Base-by-base conservation (phyloP, 2,888 invertebrate genomes). In the Pseudoips prasinana region DNA sequence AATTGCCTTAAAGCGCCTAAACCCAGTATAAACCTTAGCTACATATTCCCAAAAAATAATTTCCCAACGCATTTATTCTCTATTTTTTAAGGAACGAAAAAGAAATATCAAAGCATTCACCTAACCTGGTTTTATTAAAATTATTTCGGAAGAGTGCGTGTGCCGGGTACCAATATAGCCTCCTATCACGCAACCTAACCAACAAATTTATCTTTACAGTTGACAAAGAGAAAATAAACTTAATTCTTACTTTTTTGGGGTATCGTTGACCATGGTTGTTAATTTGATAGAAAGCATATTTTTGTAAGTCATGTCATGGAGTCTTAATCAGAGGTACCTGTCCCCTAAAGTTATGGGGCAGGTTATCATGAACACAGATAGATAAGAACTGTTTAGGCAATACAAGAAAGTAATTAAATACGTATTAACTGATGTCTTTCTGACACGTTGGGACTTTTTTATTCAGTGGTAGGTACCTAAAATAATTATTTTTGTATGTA, bases 131-230 rank as follows among this genome's bases (percentile, higher is more conserved):
- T 84, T 60, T 84, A 85, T 82, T 84, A 86, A 84, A 86, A 86
- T 85, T 78, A 85, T 87, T 86, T 85, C 64, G 72, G 72, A 73
- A 58, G 56, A 75, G 82, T 87, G 87, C 87, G 87, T 87, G 87
- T 72, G 74, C 50, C 68, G 72, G 66, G 73, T 73, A 67, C 58
- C 58, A 49, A 76, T 77, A 87, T 75, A 75, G 73, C 79, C 57
- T 46, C 36, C 49, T 54, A 55, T 63, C 87, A 87, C 86, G 87
- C 87, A 53, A 80, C 47, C 47, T 49, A 30, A 54, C 49, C 47
- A 42, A 64, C 71, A 62, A 69, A 63, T 46, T 66, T 67, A 64
- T 49, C 40, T 60, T 57, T 70, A 37, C 58, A 39, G 34, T 42
- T 50, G 34, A 46, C 37, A 39, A 52, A 51, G 34, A 29, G 34